A percentile compares a stretch with the other conserved stretches of the same genome.
phyloP scores from a whole-genome alignment of 1,140 invertebrate species.

The Bombus confusus region DNA sequence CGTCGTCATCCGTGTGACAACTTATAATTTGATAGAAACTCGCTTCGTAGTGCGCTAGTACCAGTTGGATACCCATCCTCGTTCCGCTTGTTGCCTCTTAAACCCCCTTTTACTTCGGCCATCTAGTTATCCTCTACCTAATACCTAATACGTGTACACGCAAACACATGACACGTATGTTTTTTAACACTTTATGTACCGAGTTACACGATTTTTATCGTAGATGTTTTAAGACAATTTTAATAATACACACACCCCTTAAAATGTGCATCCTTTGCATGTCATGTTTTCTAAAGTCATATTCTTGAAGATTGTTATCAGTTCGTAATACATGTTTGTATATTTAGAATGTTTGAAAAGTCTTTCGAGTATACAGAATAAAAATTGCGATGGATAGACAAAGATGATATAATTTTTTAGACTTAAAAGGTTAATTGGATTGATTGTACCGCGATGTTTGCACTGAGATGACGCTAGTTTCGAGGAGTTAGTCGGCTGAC shows the following conservation, averaged over 20 bases:
- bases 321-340: too few species aligned
- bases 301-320: too few species aligned
- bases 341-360: too few species aligned
- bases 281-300: too few species aligned
- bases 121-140: neutral
- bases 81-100: constrained; percentile 22
- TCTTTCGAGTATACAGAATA: too few species aligned
- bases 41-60: constrained; percentile 61
- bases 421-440: constrained; percentile 51
- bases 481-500: constrained; percentile 40
- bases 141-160: neutral
- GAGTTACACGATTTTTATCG: too few species aligned
- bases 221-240: too few species aligned
- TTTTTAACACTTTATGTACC: neutral
- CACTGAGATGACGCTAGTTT: constrained; percentile 9
- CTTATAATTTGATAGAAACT: constrained; percentile 79
- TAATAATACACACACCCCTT: too few species aligned
- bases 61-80: constrained; percentile 53
- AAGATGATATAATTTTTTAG: neutral
- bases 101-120: constrained; percentile 11
- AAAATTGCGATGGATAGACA: too few species aligned
- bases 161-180: neutral
- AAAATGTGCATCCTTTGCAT: too few species aligned
- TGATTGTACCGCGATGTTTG: constrained; percentile 70
- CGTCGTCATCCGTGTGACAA: constrained; percentile 76